These are phyloP conservation scores for Timema cristinae DNA, from an alignment of 2,888 invertebrate species.

Conservation along the genomic window DNA sequence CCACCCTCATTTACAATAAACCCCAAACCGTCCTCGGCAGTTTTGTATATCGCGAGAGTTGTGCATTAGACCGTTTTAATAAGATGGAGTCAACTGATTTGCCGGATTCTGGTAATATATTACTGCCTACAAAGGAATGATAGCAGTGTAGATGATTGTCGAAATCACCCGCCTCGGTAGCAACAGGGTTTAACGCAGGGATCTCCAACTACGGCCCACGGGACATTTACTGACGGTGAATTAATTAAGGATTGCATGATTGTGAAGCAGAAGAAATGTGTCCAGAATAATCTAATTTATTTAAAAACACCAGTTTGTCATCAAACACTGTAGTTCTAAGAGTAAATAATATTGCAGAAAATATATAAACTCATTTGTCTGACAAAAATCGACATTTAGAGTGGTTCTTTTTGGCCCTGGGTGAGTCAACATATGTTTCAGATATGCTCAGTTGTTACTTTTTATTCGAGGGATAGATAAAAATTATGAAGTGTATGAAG, in stretches of 20 bases:
- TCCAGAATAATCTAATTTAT: conserved; percentile 1
- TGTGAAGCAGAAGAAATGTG: background rate
- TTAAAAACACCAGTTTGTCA: conserved; percentile 1
- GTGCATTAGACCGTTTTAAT: no score
- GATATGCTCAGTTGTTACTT: conserved; percentile 6
- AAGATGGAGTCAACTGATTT: no score
- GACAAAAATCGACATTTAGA: background rate
- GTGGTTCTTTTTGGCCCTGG: conserved; percentile 18
- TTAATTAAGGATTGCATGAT: conserved; percentile 3
- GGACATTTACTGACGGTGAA: background rate
- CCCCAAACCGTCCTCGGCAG: no score
- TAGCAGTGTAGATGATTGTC: no score
- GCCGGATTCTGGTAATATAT: no score
- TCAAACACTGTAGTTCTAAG: background rate
- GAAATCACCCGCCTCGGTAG: no score
- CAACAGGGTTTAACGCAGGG: no score
- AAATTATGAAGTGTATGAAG: conserved; percentile 10
- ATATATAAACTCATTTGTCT: background rate
- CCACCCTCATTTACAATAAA: no score
- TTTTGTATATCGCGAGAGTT: no score
- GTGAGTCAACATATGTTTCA: conserved; percentile 2
- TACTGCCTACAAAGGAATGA: no score
- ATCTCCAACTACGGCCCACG: background rate
- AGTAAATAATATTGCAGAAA: background rate
- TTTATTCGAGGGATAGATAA: conserved; percentile 19